These are phyloP conservation scores for Galemys pyrenaicus DNA, from an alignment of 2,113 vertebrate genomes.

Conservation along the genomic window DNA sequence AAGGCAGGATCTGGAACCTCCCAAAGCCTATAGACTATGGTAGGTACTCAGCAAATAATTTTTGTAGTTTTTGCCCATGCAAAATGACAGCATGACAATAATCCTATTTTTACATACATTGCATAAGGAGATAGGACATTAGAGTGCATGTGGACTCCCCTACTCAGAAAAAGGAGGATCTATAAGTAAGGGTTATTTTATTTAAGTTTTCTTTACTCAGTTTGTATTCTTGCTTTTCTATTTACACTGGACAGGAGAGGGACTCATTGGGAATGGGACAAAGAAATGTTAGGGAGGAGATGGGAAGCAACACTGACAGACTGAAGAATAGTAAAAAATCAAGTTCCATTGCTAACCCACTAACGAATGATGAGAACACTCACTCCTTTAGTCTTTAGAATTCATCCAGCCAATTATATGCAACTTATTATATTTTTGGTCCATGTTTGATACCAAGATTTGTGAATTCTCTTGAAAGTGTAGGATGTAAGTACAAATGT, in stretches of 20 bases:
- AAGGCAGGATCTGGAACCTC: neutral
- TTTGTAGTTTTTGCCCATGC: slow-evolving; percentile 36
- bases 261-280: neutral
- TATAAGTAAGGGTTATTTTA: slow-evolving; percentile 31
- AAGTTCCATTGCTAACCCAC: slow-evolving; percentile 31
- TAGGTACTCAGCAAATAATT: slow-evolving; percentile 32
- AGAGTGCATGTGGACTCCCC: neutral
- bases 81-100: neutral
- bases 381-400: slow-evolving; percentile 37
- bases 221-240: neutral
- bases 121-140: neutral
- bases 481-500: neutral
- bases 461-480: slow-evolving; percentile 47
- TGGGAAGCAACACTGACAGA: neutral
- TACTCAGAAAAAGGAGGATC: slow-evolving; percentile 3
- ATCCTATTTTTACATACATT: slow-evolving; percentile 39
- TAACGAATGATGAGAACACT: slow-evolving; percentile 39
- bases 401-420: slow-evolving; percentile 47
- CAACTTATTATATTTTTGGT: neutral
- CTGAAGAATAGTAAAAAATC: slow-evolving; percentile 25
- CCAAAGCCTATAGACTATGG: slow-evolving; percentile 7
- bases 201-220: neutral
- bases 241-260: slow-evolving; percentile 29
- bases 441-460: slow-evolving; percentile 40
- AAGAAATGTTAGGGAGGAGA: slow-evolving; percentile 6